phyloP scores from a whole-genome alignment of 2,113 vertebrate genomes.

The Dendropsophus ebraccatus region DNA sequence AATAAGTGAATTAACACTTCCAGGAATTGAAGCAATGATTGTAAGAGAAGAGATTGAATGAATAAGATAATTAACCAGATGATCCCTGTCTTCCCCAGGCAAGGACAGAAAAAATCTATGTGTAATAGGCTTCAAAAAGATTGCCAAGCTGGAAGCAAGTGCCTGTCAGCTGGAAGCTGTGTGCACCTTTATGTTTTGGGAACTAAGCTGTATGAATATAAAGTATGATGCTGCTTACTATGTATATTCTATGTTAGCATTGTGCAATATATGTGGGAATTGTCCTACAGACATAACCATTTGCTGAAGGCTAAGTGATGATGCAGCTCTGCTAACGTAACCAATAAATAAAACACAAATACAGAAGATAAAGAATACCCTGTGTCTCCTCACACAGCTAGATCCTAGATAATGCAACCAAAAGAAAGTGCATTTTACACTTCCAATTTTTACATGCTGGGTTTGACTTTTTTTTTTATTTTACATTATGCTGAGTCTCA shows the following conservation, averaged over 20 bases:
- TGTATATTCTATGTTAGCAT: neutral
- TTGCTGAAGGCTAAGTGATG: neutral
- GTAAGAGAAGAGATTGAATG: neutral
- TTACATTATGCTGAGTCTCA: too few species aligned
- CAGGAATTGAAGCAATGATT: conserved; percentile 16
- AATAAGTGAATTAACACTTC: conserved; percentile 28
- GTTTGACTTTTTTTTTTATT: too few species aligned
- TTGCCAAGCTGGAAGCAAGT: neutral
- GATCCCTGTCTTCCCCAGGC: conserved; percentile 66
- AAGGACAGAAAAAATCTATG: conserved; percentile 62
- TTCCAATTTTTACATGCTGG: too few species aligned
- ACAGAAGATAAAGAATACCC: neutral
- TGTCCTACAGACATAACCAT: neutral
- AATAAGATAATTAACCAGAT: conserved; percentile 64
- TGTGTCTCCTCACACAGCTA: neutral
- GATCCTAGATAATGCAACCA: neutral
- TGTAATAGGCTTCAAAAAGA: neutral
- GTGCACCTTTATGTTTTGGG: neutral
- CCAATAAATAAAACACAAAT: neutral
- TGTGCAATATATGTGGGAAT: neutral
- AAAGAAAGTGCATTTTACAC: too few species aligned
- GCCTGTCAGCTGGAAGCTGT: neutral
- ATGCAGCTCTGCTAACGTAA: neutral
- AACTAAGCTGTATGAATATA: neutral
- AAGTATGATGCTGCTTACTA: neutral